Conservation (phyloP, 2,113 vertebrate species). For the Gymnarchus niloticus region DNA sequence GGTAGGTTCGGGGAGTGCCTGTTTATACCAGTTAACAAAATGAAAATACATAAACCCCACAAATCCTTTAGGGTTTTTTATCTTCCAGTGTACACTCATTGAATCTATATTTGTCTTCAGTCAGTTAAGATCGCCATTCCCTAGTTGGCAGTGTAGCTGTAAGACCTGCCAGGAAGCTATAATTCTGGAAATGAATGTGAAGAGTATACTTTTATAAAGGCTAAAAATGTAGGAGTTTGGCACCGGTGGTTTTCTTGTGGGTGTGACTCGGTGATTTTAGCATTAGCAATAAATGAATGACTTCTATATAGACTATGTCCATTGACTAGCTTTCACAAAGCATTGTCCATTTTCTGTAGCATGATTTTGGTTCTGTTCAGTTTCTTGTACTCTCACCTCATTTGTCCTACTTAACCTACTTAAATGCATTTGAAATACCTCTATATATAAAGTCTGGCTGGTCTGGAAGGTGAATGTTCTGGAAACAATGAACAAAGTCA, state of each 20-base stretch:
- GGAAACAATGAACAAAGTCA: constrained; percentile 59
- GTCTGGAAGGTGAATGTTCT: too few relatives aligned
- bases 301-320: neutral
- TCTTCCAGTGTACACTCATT: neutral
- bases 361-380: neutral
- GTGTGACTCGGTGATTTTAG: neutral
- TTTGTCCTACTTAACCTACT: constrained; percentile 1
- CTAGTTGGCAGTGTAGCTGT: neutral
- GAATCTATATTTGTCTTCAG: neutral
- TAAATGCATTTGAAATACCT: constrained; percentile 38
- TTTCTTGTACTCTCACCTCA: neutral
- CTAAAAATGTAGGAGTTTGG: neutral
- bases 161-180: too few relatives aligned
- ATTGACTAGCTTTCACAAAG: neutral
- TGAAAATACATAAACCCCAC: neutral
- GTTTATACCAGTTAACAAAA: neutral
- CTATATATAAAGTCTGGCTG: constrained; percentile 43
- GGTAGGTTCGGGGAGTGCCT: neutral
- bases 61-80: neutral
- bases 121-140: neutral
- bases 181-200: neutral
- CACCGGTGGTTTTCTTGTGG: neutral
- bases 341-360: neutral
- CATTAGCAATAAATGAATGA: neutral
- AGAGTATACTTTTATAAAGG: neutral